These are phyloP conservation scores for Clarias gariepinus DNA, from an alignment of 2,113 vertebrate genomes.

Conservation along the genomic window DNA sequence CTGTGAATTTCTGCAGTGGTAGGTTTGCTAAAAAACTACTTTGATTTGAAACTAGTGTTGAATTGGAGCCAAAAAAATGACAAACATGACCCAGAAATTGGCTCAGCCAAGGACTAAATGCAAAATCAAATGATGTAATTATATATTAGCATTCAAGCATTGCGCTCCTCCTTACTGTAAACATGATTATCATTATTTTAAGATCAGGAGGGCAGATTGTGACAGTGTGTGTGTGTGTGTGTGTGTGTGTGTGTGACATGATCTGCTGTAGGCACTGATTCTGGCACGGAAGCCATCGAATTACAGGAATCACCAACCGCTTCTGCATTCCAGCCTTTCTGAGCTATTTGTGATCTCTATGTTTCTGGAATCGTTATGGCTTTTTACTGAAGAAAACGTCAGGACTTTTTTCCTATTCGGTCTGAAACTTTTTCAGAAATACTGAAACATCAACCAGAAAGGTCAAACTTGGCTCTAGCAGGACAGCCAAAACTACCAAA, in stretches of 20 bases:
- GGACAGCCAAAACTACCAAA: no score
- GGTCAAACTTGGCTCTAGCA: no score
- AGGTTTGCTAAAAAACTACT: not conserved
- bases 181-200: not conserved
- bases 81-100: no score
- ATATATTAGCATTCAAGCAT: not conserved
- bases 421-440: not conserved
- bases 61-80: not conserved
- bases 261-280: not conserved
- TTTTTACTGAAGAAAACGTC: not conserved
- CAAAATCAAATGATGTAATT: not conserved
- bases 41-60: not conserved
- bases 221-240: no score
- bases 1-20: not conserved
- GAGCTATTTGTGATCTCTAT: not conserved
- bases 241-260: not conserved
- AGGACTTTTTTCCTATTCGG: conserved; percentile 18
- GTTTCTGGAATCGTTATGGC: not conserved
- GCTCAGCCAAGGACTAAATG: not conserved
- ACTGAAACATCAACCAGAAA: no score
- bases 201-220: not conserved
- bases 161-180: not conserved
- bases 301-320: not conserved
- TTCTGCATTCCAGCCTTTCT: not conserved
- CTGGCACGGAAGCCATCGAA: not conserved